phyloP scores from a whole-genome alignment of 1,140 invertebrate species.

The Drosophila trapezifrons region DNA sequence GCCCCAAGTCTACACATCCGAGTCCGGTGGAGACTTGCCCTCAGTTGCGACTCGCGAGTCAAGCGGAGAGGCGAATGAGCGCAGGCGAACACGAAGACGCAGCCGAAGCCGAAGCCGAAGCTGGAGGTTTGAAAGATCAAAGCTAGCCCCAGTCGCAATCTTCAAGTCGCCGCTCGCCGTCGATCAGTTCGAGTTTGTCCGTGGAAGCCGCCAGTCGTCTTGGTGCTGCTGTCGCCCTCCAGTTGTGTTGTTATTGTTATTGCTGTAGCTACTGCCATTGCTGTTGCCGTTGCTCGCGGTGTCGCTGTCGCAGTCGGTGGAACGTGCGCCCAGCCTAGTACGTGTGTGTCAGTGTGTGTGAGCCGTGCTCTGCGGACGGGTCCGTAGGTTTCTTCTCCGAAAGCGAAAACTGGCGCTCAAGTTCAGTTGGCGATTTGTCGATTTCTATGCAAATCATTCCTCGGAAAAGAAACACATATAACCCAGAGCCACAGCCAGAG shows the following conservation, averaged over 20 bases:
- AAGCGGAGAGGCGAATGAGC: conserved; percentile 14
- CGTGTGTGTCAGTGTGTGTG: conserved; percentile 29
- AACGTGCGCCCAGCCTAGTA: conserved; percentile 29
- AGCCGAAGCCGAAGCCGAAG: conserved; percentile 2
- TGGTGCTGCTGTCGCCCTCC: conserved; percentile 1
- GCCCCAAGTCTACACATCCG: conserved; percentile 49
- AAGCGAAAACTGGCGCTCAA: conserved; percentile 74
- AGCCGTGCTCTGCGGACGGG: conserved; percentile 2
- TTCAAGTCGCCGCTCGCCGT: conserved; percentile 59
- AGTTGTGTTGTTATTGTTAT: conserved; percentile 8
- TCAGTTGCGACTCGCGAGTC: background rate
- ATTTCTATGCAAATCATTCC: conserved; percentile 82
- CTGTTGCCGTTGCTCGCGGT: background rate
- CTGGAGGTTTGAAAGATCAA: conserved; percentile 53
- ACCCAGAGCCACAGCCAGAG: conserved; percentile 14
- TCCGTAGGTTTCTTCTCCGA: conserved; percentile 41
- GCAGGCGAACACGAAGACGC: conserved; percentile 18
- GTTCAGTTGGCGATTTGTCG: conserved; percentile 63
- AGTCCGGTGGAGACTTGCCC: conserved; percentile 26
- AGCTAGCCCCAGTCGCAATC: conserved; percentile 55
- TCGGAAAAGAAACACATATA: conserved; percentile 66
- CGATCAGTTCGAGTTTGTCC: conserved; percentile 72
- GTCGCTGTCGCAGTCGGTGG: conserved; percentile 12
- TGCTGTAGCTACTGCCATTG: background rate
- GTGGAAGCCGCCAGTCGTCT: conserved; percentile 51